Evolutionary conservation across 2,888 invertebrate genomes (phyloP), one percentile per base, ranked within the genome.

Genomic region (Muscina levida): DNA sequence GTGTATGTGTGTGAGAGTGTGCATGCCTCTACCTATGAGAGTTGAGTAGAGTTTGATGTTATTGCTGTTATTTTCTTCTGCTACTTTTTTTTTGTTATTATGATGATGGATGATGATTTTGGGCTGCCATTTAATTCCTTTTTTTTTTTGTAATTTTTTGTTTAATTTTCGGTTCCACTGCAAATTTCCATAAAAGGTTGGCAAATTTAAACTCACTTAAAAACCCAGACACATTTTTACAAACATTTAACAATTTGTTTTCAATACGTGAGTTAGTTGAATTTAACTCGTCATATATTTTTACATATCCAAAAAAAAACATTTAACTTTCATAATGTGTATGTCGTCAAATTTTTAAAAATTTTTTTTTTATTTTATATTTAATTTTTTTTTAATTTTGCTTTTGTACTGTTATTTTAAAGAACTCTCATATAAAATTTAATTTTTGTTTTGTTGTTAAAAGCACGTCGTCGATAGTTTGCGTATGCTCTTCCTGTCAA

Each of bases 401-500:
- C n/a, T 37, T 39, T 51, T 31, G 44, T 13, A 53, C 19, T 44
- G 19, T 65, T 74, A n/a, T 17, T 31, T 31, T 31, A 56, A 65
- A 67, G n/a, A n/a, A n/a, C n/a, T n/a, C n/a, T 57, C 48, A 42
- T 59, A 10, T 59, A 15, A 15, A 70, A 70, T 70, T 72, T 11
- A 24, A 57, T 66, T 59, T 31, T 31, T 3, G 31, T 8, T 31
- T 31, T 31, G 31, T 31, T 37, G 39, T 37, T 37, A 62, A 22
- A 68, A 65, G n/a, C 72, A 74, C 77, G 71, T 68, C 68, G 77
- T 67, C 31, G 8, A 56, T 77, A 73, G 71, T 74, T 75, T 81
- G 81, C 81, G 81, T 81, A 74, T 75, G 81, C 77, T 31, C 31
- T 72, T 77, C 77, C 80, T 81, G 68, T 81, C 72, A 77, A 77